Conservation (phyloP, 2,888 invertebrate genomes). For the Drosophila robusta region DNA sequence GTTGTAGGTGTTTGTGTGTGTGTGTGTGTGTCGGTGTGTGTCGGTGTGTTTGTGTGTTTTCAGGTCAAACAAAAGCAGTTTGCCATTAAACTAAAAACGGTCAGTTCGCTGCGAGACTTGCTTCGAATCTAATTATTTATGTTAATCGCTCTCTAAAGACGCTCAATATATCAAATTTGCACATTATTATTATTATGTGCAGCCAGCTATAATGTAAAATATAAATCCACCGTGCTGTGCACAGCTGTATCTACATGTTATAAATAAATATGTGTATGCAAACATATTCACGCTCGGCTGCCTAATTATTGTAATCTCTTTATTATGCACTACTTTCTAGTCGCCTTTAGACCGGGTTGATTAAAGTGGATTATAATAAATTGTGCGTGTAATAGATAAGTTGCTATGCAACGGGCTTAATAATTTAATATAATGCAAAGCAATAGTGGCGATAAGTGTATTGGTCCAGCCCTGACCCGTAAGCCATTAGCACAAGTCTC, state of each 20-base stretch:
- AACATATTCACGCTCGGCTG: slow-evolving; percentile 47
- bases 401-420: background rate
- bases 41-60: slow-evolving; percentile 28
- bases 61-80: slow-evolving; percentile 65
- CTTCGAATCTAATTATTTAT: slow-evolving; percentile 77
- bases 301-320: slow-evolving; percentile 48
- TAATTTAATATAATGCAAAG: slow-evolving; percentile 5
- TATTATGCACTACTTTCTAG: slow-evolving; percentile 2
- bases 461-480: background rate
- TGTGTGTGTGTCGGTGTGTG: slow-evolving; percentile 6
- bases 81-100: slow-evolving; percentile 54
- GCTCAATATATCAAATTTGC: slow-evolving; percentile 70
- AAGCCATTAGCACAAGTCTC: slow-evolving; percentile 5
- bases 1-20: slow-evolving; percentile 8
- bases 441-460: background rate
- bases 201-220: slow-evolving; percentile 22
- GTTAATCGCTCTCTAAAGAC: slow-evolving; percentile 78
- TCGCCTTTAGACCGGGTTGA: slow-evolving; percentile 5
- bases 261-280: slow-evolving; percentile 1
- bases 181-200: slow-evolving; percentile 59
- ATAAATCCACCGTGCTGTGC: slow-evolving; percentile 11
- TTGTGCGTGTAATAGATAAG: slow-evolving; percentile 6
- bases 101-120: slow-evolving; percentile 56
- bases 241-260: slow-evolving; percentile 1
- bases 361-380: slow-evolving; percentile 25